Evolutionary conservation across 2,113 vertebrate species (phyloP), one percentile per base, ranked within the genome.

Genomic region (Eupsittula cactorum): DNA sequence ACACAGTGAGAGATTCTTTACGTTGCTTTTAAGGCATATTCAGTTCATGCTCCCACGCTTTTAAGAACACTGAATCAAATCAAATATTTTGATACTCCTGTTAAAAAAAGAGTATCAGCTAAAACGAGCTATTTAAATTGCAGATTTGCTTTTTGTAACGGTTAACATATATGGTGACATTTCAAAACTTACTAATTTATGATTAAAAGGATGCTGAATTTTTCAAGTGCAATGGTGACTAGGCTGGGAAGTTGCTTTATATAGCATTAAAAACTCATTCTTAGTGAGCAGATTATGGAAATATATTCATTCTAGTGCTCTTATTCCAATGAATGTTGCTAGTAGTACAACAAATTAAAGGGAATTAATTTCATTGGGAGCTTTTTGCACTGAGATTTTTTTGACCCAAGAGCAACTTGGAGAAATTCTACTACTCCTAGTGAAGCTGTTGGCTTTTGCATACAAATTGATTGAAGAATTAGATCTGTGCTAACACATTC

Each of bases 41-140:
- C 82, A 86, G 68, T 83, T 94, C 41, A 11, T 9, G 35, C 47
- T 90, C 92, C 95, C 85, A 95, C 71, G 13, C 76, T 44, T 93
- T 93, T 90, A 50, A 85, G 95, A 94, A 91, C 76, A 92, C 64
- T 80, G 76, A 82, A 92, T 77, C 42, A 90, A 87, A 92, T 94
- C 4, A 86, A 86, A 76, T 88, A 94, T 92, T 93, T 94, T 84
- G 29, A 87, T 94, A 31, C 17, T 63, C 20, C 13, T 37, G 85
- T 42, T 4, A 9, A 41, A 92, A 93, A 92, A 76, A 16, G 23
- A 74, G 5, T 82, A 88, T 76, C 37, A 46, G 49, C 88, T 87
- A 33, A 74, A 80, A 82, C 4, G 55, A 92, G 75, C 79, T 63
- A 17, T 90, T 84, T 82, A 69, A 82, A 88, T 64, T 87, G 78